Evolutionary conservation across 2,888 invertebrate species (phyloP).

Genomic region (Ectemnius continuus): DNA sequence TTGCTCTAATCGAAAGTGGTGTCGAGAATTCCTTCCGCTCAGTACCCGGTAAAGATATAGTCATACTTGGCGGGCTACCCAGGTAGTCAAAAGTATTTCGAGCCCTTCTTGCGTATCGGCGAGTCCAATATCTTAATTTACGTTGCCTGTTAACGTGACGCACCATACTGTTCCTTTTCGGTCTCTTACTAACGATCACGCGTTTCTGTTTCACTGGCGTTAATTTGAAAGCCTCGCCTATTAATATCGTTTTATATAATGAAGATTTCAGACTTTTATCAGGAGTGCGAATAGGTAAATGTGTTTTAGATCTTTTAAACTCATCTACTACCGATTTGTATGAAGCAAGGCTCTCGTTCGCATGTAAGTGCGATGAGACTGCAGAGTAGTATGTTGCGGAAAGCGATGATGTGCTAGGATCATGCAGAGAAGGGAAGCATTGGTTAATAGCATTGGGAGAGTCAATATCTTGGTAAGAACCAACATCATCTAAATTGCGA

Average conservation of each 20-base stretch:
- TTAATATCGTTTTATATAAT: slow-evolving; percentile 24
- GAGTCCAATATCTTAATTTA: slow-evolving; percentile 33
- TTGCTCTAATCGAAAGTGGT: background rate
- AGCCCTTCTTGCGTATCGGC: slow-evolving; percentile 7
- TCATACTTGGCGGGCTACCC: slow-evolving; percentile 55
- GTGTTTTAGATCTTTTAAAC: slow-evolving; percentile 4
- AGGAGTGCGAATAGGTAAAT: background rate
- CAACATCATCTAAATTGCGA: background rate
- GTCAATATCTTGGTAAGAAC: background rate
- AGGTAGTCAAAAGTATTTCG: slow-evolving; percentile 32
- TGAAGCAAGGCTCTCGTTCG: background rate
- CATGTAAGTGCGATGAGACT: too few species aligned
- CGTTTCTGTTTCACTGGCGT: slow-evolving; percentile 59
- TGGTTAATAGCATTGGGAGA: background rate
- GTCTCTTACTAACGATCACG: slow-evolving; percentile 55
- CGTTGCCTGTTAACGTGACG: slow-evolving; percentile 57
- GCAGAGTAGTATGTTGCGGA: background rate
- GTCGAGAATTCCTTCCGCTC: background rate
- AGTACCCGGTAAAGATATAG: slow-evolving; percentile 52
- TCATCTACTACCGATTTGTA: slow-evolving; percentile 35
- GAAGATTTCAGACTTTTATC: background rate
- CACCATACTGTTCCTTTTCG: slow-evolving; percentile 63
- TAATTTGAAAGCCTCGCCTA: slow-evolving; percentile 47
- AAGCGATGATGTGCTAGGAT: background rate
- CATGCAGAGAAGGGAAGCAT: background rate